Conservation (phyloP, 2,888 invertebrate genomes). For the Drosophila kuntzei region DNA sequence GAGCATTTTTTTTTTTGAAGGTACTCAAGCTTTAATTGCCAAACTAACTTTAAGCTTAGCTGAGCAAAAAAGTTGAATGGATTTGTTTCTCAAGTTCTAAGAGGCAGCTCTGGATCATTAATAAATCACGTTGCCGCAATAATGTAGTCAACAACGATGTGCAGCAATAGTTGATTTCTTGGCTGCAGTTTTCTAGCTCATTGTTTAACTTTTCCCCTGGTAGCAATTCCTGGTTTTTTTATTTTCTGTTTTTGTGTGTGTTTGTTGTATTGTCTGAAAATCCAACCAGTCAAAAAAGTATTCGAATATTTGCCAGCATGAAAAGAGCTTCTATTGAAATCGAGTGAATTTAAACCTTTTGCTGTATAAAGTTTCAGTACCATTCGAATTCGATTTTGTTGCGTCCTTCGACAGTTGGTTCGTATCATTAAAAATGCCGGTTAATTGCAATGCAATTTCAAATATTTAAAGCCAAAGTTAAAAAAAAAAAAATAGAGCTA, state of each 20-base stretch:
- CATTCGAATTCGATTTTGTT: neutral
- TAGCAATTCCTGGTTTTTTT: neutral
- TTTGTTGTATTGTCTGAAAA: slow-evolving; percentile 14
- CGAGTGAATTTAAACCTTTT: slow-evolving; percentile 12
- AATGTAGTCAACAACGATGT: slow-evolving; percentile 26
- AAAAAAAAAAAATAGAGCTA: neutral
- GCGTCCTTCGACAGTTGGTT: neutral
- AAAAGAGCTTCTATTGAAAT: slow-evolving; percentile 24
- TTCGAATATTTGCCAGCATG: slow-evolving; percentile 24
- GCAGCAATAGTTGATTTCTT: slow-evolving; percentile 14
- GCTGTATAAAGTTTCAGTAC: slow-evolving; percentile 19
- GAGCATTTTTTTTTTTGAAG: neutral
- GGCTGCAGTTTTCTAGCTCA: slow-evolving; percentile 33
- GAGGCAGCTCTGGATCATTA: slow-evolving; percentile 31
- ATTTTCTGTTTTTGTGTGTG: slow-evolving; percentile 18
- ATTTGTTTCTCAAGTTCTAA: slow-evolving; percentile 15
- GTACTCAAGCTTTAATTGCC: neutral
- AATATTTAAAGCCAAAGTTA: slow-evolving; percentile 32
- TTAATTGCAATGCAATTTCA: slow-evolving; percentile 29
- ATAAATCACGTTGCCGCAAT: slow-evolving; percentile 48
- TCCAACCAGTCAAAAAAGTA: slow-evolving; percentile 11
- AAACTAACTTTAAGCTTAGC: slow-evolving; percentile 1
- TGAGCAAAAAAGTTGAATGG: neutral
- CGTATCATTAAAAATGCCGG: slow-evolving; percentile 3
- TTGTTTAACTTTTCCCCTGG: slow-evolving; percentile 38